These are phyloP conservation scores for Passer montanus DNA, from an alignment of 2,113 vertebrate species.

Conservation along the genomic window DNA sequence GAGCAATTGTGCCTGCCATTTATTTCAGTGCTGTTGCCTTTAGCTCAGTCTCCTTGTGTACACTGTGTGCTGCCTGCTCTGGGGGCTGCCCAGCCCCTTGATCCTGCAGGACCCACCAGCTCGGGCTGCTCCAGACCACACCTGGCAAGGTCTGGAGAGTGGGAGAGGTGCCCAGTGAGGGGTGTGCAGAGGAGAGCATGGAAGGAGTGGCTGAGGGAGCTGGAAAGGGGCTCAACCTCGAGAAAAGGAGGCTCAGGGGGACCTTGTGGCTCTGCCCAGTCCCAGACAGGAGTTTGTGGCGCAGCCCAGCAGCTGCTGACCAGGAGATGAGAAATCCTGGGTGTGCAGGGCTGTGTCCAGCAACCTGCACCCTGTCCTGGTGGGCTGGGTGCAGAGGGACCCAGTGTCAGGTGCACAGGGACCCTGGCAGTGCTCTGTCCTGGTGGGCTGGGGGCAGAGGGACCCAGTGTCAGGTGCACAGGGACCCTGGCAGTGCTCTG, in stretches of 20 bases:
- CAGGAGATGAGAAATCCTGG: rapidly evolving
- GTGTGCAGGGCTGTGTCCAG: rapidly evolving
- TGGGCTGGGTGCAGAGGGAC: no score
- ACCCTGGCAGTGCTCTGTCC: no score
- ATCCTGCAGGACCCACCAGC: rapidly evolving
- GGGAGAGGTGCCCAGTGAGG: not conserved
- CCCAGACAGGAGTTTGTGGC: not conserved
- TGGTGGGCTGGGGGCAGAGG: rapidly evolving
- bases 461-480: rapidly evolving
- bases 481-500: not conserved
- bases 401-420: rapidly evolving
- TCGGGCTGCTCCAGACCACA: rapidly evolving
- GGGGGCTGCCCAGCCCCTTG: not conserved
- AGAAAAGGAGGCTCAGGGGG: not conserved
- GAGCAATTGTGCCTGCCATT: constrained; percentile 55
- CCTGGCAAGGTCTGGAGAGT: rapidly evolving
- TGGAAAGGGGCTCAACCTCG: not conserved
- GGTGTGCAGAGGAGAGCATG: rapidly evolving
- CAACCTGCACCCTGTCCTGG: no score
- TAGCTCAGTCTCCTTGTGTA: not conserved
- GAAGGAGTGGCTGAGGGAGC: not conserved
- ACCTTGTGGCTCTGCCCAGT: not conserved
- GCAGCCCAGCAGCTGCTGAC: not conserved
- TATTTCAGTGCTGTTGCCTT: constrained; percentile 54
- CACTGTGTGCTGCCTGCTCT: not conserved